phyloP scores from a whole-genome alignment of 2,888 invertebrate species.

The Neoascia interrupta region DNA sequence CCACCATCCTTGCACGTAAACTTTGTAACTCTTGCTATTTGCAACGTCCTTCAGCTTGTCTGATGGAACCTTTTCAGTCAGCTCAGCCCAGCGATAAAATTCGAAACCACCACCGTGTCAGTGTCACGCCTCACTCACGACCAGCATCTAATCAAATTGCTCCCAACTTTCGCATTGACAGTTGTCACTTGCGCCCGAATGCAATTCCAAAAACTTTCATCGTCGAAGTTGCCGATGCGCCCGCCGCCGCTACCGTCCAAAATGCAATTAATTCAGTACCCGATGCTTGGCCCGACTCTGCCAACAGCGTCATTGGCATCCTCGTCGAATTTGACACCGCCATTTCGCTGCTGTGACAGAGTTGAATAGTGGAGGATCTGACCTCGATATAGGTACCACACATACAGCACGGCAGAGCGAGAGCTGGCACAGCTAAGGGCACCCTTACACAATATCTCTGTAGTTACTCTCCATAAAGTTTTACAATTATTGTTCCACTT shows the following conservation, averaged over 20 bases:
- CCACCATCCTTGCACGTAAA: too few relatives aligned
- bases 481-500: slow-evolving; percentile 23
- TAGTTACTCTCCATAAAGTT: slow-evolving; percentile 49
- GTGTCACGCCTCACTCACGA: not conserved
- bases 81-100: too few relatives aligned
- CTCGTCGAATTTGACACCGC: slow-evolving; percentile 17
- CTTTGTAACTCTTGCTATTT: slow-evolving; percentile 8
- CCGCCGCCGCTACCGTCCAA: slow-evolving; percentile 5
- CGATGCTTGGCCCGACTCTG: not conserved
- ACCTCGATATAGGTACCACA: slow-evolving; percentile 34
- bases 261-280: slow-evolving; percentile 44
- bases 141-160: slow-evolving; percentile 46
- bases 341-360: too few relatives aligned
- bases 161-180: slow-evolving; percentile 45
- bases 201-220: slow-evolving; percentile 30
- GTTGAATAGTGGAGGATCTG: slow-evolving; percentile 2
- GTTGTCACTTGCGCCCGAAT: slow-evolving; percentile 43
- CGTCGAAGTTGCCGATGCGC: not conserved
- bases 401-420: not conserved
- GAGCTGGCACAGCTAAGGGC: slow-evolving; percentile 2
- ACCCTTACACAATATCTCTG: slow-evolving; percentile 14
- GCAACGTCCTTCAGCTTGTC: slow-evolving; percentile 11
- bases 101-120: slow-evolving; percentile 8
- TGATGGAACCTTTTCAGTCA: too few relatives aligned
- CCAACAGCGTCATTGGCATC: slow-evolving; percentile 8